phyloP scores from a whole-genome alignment of 2,113 vertebrate species.

The Thunnus thynnus region DNA sequence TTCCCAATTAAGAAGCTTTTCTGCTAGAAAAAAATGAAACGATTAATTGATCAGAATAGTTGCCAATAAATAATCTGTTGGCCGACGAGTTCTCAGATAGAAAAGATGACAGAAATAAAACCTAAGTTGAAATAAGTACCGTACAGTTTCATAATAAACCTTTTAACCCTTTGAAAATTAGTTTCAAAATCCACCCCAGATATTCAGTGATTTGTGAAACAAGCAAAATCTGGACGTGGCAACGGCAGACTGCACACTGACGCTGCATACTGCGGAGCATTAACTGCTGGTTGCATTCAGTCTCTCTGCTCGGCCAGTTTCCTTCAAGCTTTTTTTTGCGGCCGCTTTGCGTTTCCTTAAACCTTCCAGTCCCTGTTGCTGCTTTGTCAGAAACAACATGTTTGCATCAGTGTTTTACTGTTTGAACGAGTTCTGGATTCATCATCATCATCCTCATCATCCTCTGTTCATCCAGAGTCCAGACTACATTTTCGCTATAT shows the following conservation, averaged over 20 bases:
- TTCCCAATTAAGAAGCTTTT: too few species aligned
- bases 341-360: constrained; percentile 18
- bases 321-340: constrained; percentile 40
- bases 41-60: too few species aligned
- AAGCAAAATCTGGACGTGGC: constrained; percentile 21
- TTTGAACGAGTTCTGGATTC: constrained; percentile 28
- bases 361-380: constrained; percentile 3
- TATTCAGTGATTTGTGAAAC: not conserved
- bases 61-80: too few species aligned
- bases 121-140: too few species aligned
- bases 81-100: too few species aligned
- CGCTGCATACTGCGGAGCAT: constrained; percentile 7
- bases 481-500: too few species aligned
- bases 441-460: not conserved
- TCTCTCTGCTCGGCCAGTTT: not conserved
- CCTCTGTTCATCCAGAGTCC: too few species aligned
- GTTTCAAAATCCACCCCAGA: not conserved
- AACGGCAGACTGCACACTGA: constrained; percentile 36
- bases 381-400: constrained; percentile 30
- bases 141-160: too few species aligned
- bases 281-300: constrained; percentile 28
- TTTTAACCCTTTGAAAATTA: too few species aligned
- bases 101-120: too few species aligned
- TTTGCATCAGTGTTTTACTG: too few species aligned
- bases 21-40: too few species aligned